A percentile compares a stretch with the other conserved stretches of the same genome.
Conservation (phyloP, 2,797 vertebrate species). For the Sebastes iracundus region DNA sequence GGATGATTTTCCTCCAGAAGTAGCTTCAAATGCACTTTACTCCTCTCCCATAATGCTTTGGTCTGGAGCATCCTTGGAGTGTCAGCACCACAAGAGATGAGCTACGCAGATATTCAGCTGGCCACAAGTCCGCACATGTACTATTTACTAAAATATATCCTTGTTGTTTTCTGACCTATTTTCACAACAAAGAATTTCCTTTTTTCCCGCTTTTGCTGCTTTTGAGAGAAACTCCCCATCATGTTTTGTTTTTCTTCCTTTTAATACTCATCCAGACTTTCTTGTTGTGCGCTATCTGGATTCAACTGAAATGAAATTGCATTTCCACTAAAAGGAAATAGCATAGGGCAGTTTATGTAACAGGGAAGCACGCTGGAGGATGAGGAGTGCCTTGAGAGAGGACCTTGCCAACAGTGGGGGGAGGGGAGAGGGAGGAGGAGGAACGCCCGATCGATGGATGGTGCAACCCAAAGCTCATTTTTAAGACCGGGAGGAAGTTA, state of each 20-base stretch:
- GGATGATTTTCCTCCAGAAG: constrained; percentile 48
- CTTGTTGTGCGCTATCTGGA: constrained; percentile 28
- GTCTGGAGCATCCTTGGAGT: constrained; percentile 32
- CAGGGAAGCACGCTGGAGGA: constrained; percentile 16
- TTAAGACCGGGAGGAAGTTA: constrained; percentile 53
- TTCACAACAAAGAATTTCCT: constrained; percentile 41
- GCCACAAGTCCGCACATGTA: constrained; percentile 40
- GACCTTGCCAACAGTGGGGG: constrained; percentile 15
- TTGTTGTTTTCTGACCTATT: constrained; percentile 47
- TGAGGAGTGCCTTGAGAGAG: constrained; percentile 27
- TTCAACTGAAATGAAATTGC: constrained; percentile 46
- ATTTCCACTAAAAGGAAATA: constrained; percentile 41
- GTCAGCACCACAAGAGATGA: constrained; percentile 30
- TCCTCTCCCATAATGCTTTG: constrained; percentile 21
- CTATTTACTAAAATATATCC: constrained; percentile 41
- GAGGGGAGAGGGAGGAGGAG: constrained; percentile 19
- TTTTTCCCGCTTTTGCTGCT: background rate
- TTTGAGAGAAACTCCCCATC: constrained; percentile 25
- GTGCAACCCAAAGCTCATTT: constrained; percentile 60
- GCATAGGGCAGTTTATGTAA: constrained; percentile 32
- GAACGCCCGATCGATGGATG: constrained; percentile 49
- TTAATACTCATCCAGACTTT: constrained; percentile 21
- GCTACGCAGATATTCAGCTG: constrained; percentile 33
- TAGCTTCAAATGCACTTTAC: constrained; percentile 47
- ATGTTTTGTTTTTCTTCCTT: constrained; percentile 40